phyloP scores from a whole-genome alignment of 1,140 invertebrate species.

The Zaprionus ornatus region DNA sequence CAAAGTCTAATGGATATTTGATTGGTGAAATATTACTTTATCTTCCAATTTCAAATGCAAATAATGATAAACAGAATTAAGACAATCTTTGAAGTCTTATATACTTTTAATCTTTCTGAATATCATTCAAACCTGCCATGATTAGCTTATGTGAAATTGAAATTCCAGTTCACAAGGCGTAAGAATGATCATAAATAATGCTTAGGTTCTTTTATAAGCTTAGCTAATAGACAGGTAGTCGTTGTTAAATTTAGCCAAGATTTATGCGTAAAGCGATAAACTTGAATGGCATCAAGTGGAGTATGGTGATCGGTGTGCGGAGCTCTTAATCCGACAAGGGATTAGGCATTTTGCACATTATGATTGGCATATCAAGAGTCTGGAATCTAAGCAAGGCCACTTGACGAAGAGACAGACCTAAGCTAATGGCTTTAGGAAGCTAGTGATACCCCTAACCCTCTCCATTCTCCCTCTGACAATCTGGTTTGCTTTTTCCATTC shows the following conservation, averaged over 20 bases:
- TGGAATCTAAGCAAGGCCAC: constrained; percentile 46
- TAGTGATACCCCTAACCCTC: not conserved
- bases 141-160: not conserved
- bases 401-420: constrained; percentile 38
- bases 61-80: not conserved
- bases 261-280: constrained; percentile 32
- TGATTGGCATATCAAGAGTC: constrained; percentile 62
- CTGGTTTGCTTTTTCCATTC: constrained; percentile 42
- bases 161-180: not conserved
- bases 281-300: constrained; percentile 41
- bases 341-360: constrained; percentile 65
- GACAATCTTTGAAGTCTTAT: too few relatives aligned
- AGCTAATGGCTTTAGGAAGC: constrained; percentile 32
- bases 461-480: constrained; percentile 7
- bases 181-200: not conserved
- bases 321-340: constrained; percentile 60
- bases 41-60: not conserved
- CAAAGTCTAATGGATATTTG: not conserved
- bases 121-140: not conserved
- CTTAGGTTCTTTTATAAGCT: not conserved
- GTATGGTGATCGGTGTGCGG: constrained; percentile 34
- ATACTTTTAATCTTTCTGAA: too few relatives aligned
- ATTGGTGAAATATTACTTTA: not conserved
- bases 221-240: constrained; percentile 15
- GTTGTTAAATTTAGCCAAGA: constrained; percentile 19